Conservation (phyloP, 2,888 invertebrate genomes). For the Pharmacophagus antenor region DNA sequence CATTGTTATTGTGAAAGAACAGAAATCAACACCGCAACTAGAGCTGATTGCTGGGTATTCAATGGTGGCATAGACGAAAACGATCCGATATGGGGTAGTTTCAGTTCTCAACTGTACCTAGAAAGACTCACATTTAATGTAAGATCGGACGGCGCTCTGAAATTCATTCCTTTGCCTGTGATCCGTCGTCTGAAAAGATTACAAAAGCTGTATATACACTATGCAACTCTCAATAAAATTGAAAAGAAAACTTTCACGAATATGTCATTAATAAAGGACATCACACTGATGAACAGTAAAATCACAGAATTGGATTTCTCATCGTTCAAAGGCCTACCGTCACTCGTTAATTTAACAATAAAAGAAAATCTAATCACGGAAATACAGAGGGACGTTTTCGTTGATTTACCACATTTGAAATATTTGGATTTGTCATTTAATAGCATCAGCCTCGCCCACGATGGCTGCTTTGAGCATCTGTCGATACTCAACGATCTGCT, state of each 20-base stretch:
- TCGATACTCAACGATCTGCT: slow-evolving; percentile 88
- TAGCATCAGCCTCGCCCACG: slow-evolving; percentile 90
- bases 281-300: slow-evolving; percentile 86
- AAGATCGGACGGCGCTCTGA: slow-evolving; percentile 84
- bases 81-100: slow-evolving; percentile 86
- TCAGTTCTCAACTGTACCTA: slow-evolving; percentile 85
- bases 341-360: slow-evolving; percentile 85
- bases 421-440: slow-evolving; percentile 92
- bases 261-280: slow-evolving; percentile 84
- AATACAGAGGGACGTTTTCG: slow-evolving; percentile 87
- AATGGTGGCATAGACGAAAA: slow-evolving; percentile 84
- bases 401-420: slow-evolving; percentile 86
- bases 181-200: slow-evolving; percentile 84
- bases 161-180: slow-evolving; percentile 86
- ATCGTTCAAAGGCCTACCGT: slow-evolving; percentile 87
- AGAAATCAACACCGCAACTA: slow-evolving; percentile 80
- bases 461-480: slow-evolving; percentile 89
- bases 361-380: slow-evolving; percentile 89
- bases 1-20: slow-evolving; percentile 85
- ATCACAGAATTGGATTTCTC: slow-evolving; percentile 85
- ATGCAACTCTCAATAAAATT: slow-evolving; percentile 86
- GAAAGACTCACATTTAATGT: slow-evolving; percentile 86
- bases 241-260: slow-evolving; percentile 88
- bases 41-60: slow-evolving; percentile 90
- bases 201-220: slow-evolving; percentile 85